Evolutionary conservation across 1,140 invertebrate species (phyloP).

Genomic region (Diorhabda carinulata): DNA sequence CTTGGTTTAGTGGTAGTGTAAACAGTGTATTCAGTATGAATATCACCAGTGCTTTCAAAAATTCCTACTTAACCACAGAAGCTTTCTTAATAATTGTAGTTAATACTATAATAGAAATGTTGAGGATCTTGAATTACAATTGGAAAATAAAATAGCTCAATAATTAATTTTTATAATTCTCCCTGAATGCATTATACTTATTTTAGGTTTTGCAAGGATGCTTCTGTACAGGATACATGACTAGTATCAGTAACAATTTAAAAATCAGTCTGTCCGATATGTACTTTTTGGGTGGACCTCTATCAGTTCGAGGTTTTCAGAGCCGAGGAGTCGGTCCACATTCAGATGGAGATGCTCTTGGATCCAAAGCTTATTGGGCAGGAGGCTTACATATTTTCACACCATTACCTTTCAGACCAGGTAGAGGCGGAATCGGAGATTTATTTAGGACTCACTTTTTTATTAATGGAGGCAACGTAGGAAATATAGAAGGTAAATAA

Average conservation of each 20-base stretch:
- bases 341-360: constrained; percentile 64
- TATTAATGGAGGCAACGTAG: constrained; percentile 76
- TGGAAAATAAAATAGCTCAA: too few species aligned
- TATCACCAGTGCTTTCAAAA: too few species aligned
- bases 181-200: not conserved
- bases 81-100: too few species aligned
- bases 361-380: constrained; percentile 69
- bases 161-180: too few species aligned
- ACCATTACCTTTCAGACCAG: constrained; percentile 78
- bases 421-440: constrained; percentile 70
- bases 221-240: constrained; percentile 66
- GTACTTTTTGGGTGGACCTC: constrained; percentile 84
- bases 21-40: too few species aligned
- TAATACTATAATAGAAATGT: too few species aligned
- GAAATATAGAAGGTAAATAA: constrained; percentile 43
- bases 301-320: constrained; percentile 78
- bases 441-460: constrained; percentile 80
- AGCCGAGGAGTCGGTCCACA: constrained; percentile 78
- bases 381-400: constrained; percentile 75
- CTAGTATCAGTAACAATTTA: constrained; percentile 60
- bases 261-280: constrained; percentile 66
- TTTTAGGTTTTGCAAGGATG: constrained; percentile 70
- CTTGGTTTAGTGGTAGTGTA: too few species aligned
- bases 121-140: too few species aligned
- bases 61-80: too few species aligned